phyloP scores from a whole-genome alignment of 1,140 invertebrate species.

The Bilobella aurantiaca region DNA sequence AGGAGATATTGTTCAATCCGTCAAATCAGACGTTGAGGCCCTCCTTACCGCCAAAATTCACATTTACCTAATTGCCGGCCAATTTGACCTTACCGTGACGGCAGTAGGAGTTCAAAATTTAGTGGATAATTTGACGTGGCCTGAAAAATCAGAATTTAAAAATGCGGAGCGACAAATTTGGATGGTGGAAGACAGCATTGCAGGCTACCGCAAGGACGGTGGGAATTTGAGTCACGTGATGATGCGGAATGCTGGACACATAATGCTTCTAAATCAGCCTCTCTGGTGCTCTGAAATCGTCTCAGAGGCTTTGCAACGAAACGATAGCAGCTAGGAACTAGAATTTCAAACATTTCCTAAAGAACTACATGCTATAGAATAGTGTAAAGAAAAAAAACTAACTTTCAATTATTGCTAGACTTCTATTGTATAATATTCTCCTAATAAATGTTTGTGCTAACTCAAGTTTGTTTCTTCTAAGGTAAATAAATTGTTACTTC shows the following conservation, averaged over 20 bases:
- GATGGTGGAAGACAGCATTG: background rate
- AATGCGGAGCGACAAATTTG: conserved; percentile 8
- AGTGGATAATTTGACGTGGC: conserved; percentile 1
- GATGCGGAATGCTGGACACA: conserved; percentile 20
- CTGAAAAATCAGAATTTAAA: background rate
- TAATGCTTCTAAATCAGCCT: background rate
- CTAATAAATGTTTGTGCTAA: too few species aligned
- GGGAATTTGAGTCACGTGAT: conserved; percentile 7
- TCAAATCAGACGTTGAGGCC: background rate
- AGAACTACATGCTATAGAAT: too few species aligned
- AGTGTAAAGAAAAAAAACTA: too few species aligned
- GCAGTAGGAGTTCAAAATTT: background rate
- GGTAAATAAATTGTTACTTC: too few species aligned
- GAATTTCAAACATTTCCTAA: too few species aligned
- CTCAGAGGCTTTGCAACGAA: too few species aligned
- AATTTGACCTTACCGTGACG: conserved; percentile 6
- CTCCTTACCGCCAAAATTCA: background rate
- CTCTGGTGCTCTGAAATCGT: background rate
- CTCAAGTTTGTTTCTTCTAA: too few species aligned
- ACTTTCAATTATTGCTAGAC: too few species aligned
- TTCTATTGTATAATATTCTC: too few species aligned
- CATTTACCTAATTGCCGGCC: background rate
- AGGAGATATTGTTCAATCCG: conserved; percentile 10
- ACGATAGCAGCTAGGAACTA: too few species aligned
- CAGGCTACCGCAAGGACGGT: background rate